A percentile compares a stretch with the other conserved stretches of the same genome.
These are phyloP conservation scores for Papilio dardanus DNA, from an alignment of 1,140 invertebrate species.

Conservation along the genomic window DNA sequence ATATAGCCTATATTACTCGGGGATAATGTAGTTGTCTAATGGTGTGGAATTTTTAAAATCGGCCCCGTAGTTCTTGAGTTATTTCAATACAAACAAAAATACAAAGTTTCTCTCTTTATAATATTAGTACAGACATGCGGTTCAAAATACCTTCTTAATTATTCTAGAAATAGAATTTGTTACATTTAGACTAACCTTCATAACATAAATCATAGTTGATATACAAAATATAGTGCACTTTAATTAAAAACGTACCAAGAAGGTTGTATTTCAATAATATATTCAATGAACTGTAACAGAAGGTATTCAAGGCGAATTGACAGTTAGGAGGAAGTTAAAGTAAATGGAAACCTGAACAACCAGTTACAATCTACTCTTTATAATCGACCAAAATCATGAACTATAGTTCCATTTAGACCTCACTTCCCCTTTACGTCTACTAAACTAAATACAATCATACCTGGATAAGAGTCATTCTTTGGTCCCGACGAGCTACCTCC, in stretches of 20 bases:
- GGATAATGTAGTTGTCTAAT: no score
- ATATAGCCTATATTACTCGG: no score
- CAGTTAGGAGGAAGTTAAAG: slow-evolving; percentile 10
- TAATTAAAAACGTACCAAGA: slow-evolving; percentile 9
- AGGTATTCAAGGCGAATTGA: background rate
- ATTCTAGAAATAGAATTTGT: no score
- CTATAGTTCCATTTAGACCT: background rate
- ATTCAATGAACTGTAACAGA: background rate
- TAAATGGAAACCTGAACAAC: background rate
- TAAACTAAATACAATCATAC: background rate
- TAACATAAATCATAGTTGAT: background rate
- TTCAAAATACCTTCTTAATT: no score
- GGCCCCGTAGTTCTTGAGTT: no score
- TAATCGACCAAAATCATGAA: background rate
- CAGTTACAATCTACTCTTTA: background rate
- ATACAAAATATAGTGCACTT: background rate
- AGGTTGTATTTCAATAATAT: background rate
- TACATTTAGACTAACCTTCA: background rate
- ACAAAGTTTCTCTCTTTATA: no score
- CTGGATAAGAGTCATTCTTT: no score
- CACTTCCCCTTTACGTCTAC: background rate
- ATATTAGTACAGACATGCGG: no score
- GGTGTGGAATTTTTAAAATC: no score
- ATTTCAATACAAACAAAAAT: no score
- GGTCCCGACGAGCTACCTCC: no score